Conservation (phyloP, 2,113 vertebrate genomes). For the Falcunculus frontatus region DNA sequence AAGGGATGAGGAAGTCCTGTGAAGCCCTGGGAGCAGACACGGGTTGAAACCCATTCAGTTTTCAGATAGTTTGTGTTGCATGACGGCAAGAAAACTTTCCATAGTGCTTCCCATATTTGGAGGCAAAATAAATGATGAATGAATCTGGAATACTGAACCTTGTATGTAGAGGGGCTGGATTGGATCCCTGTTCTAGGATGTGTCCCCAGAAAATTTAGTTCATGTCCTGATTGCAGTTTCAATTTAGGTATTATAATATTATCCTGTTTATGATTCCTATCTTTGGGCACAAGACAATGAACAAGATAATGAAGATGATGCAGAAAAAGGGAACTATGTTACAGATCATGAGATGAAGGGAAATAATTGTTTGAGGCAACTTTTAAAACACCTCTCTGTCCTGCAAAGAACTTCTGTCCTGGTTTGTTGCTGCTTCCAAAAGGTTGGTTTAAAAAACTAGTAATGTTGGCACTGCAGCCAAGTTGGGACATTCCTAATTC, state of each 20-base stretch:
- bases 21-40: neutral
- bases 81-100: neutral
- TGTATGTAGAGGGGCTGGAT: neutral
- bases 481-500: neutral
- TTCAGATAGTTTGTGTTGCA: neutral
- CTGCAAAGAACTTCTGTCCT: neutral
- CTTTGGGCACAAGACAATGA: neutral
- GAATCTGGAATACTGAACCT: neutral
- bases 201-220: neutral
- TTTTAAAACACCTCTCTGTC: neutral
- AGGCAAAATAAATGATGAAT: neutral
- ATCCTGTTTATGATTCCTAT: neutral
- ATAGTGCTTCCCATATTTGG: neutral
- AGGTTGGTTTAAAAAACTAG: neutral
- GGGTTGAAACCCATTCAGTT: rapidly evolving
- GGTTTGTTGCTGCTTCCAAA: neutral
- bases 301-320: neutral
- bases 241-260: neutral
- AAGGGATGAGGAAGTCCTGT: neutral
- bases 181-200: neutral
- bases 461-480: neutral
- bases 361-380: neutral
- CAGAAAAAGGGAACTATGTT: neutral
- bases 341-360: neutral
- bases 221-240: neutral